Conservation (phyloP, 2,113 vertebrate species). For the Ellobius talpinus region DNA sequence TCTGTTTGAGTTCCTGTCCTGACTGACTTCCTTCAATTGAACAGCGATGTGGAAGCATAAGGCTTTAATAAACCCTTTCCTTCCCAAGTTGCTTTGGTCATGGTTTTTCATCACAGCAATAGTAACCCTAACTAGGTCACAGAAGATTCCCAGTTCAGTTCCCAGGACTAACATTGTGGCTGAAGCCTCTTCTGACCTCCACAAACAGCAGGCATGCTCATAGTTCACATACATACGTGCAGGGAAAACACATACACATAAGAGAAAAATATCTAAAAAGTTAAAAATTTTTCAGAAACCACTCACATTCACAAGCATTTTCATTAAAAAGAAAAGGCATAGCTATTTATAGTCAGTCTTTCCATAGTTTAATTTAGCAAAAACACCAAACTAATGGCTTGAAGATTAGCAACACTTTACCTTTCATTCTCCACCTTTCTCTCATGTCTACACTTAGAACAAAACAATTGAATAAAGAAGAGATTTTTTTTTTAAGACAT, state of each 20-base stretch:
- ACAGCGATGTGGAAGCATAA: not conserved
- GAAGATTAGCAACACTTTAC: not conserved
- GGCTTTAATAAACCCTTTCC: not conserved
- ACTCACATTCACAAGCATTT: not conserved
- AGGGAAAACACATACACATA: not conserved
- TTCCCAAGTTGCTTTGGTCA: not conserved
- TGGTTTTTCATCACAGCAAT: not conserved
- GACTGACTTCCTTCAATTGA: not conserved
- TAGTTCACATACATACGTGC: not conserved
- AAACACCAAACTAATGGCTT: not conserved
- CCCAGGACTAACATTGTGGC: not conserved
- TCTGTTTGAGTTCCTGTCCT: not conserved
- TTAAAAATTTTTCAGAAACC: constrained; percentile 18
- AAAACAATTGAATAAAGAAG: not conserved
- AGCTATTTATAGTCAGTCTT: not conserved
- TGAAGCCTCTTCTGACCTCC: not conserved
- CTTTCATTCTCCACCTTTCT: not conserved
- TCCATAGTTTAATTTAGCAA: not conserved
- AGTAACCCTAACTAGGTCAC: not conserved
- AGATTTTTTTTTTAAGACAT: not conserved
- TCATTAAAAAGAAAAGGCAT: not conserved
- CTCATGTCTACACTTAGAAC: not conserved
- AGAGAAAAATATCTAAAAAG: not conserved
- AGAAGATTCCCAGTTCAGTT: not conserved
- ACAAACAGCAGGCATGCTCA: not conserved